Evolutionary conservation across 2,888 invertebrate genomes (phyloP).

Genomic region (Cyclophora punctaria): DNA sequence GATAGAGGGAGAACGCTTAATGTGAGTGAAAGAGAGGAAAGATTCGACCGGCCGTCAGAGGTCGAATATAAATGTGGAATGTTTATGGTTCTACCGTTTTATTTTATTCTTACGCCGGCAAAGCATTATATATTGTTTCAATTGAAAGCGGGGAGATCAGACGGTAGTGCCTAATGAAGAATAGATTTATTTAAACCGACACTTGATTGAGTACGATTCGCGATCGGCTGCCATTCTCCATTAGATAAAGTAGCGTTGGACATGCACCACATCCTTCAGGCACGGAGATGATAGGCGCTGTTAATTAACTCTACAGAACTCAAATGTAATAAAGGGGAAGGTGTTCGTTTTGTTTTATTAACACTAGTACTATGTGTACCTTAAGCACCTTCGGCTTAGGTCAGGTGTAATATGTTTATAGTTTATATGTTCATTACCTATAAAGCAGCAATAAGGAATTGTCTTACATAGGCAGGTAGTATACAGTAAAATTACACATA

Average conservation of each 20-base stretch:
- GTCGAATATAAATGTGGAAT: slow-evolving; percentile 75
- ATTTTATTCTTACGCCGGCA: slow-evolving; percentile 68
- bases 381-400: no score
- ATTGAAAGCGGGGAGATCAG: slow-evolving; percentile 70
- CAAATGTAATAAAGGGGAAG: no score
- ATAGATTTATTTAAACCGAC: slow-evolving; percentile 58
- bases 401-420: no score
- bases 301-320: no score
- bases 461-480: no score
- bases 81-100: slow-evolving; percentile 75
- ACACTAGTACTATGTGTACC: no score
- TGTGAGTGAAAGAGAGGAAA: slow-evolving; percentile 34
- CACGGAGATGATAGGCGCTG: no score
- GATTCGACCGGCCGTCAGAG: slow-evolving; percentile 58
- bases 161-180: slow-evolving; percentile 63
- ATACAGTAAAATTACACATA: no score
- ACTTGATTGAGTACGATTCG: slow-evolving; percentile 60
- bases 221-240: slow-evolving; percentile 25
- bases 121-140: slow-evolving; percentile 74
- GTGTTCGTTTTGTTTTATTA: no score
- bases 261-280: background rate
- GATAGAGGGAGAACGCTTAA: slow-evolving; percentile 42
- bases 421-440: no score
- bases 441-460: no score
- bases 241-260: background rate